Base-by-base conservation (phyloP, 2,888 invertebrate species). In the Magallana nippona region DNA sequence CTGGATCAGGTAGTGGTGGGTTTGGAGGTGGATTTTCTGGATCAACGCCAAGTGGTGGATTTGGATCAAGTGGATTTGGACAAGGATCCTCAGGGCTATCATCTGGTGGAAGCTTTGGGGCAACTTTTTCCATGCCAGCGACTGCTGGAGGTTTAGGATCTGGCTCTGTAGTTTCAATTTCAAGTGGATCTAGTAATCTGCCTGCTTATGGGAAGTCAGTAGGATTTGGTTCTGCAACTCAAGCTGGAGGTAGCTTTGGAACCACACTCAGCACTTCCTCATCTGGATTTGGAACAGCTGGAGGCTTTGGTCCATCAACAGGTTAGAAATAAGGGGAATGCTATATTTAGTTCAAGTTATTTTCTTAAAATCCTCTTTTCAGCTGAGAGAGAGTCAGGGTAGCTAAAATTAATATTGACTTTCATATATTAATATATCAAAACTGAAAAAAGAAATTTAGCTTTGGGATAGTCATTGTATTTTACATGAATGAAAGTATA, bases 131-230 rank as follows among this genome's bases (percentile, higher is more conserved):
- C 8, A 56, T 44, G 57, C n/a, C 57, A 22, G 19, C n/a, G 19
- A 22, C 63, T 13, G 10, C 19, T 13, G 22, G 22, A 15, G 71
- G 32, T 2, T 71, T 71, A 32, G 71, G 71, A 27, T 13, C 71
- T 71, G 71, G 71, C 11, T 63, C 63, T 22, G 22, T 5, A 22
- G 63, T 22, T 2, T 22, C 63, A 63, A 22, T 27, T 11, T 22
- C 63, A 27, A 71, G 22, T 71, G 55, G 19, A 15, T 44, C 55
- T 27, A 56, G 62, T 19, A 27, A 19, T 78, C 10, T 55, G 44
- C 22, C 80, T 32, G 80, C 62, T 27, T 80, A 78, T 77, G 83
- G 83, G 3, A 82, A 84, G n/a, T 57, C 82, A 10, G 19, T 63
- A 55, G 62, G 55, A 32, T 85, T 85, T 83, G 81, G 85, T 57